phyloP scores from a whole-genome alignment of 1,140 invertebrate genomes.

The Caerostris darwini region DNA sequence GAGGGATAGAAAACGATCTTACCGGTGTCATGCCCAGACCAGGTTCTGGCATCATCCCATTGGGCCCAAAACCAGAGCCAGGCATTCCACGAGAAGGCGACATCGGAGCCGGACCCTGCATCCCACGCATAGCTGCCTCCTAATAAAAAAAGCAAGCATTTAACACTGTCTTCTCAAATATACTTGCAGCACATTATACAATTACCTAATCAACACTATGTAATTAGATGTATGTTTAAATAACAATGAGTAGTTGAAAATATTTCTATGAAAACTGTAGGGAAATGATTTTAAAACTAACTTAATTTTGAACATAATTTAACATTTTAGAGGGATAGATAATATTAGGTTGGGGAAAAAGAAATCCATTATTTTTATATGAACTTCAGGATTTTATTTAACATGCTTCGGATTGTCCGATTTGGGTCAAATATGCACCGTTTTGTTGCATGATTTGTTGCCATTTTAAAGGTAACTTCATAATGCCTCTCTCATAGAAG shows the following conservation, averaged over 20 bases:
- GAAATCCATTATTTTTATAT: too few relatives aligned
- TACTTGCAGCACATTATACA: not conserved
- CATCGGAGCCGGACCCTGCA: slow-evolving; percentile 35
- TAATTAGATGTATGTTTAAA: not conserved
- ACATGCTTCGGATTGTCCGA: too few relatives aligned
- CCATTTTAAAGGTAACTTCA: too few relatives aligned
- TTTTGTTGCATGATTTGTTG: too few relatives aligned
- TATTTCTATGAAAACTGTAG: not conserved
- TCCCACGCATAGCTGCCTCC: slow-evolving; percentile 49
- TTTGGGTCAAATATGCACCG: too few relatives aligned
- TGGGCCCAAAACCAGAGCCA: not conserved
- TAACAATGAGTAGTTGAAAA: not conserved
- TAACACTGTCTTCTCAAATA: not conserved
- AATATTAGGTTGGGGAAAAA: too few relatives aligned
- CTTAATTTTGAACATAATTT: too few relatives aligned
- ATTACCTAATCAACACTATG: not conserved
- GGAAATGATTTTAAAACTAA: not conserved
- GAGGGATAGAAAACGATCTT: slow-evolving; percentile 24
- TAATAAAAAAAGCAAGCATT: slow-evolving; percentile 32
- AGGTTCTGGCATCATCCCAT: not conserved
- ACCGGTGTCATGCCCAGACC: slow-evolving; percentile 58
- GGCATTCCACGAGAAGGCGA: slow-evolving; percentile 16
- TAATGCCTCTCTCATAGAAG: too few relatives aligned
- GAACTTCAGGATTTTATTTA: too few relatives aligned
- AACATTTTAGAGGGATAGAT: too few relatives aligned